Conservation (phyloP, 2,113 vertebrate genomes). For the Pterocles orientalis region DNA sequence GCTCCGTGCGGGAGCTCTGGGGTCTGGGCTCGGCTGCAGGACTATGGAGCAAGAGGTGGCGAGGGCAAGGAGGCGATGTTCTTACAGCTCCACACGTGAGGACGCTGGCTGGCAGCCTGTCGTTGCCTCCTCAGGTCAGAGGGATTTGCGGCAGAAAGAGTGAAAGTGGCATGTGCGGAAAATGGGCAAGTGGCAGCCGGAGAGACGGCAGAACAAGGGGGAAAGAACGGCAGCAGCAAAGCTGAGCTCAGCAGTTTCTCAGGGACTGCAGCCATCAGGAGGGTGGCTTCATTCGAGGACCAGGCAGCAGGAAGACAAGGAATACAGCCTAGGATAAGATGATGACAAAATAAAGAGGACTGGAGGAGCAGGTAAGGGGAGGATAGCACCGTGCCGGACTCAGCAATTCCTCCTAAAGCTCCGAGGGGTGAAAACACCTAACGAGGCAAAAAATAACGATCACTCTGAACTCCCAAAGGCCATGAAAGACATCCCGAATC, state of each 20-base stretch:
- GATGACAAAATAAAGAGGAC: background rate
- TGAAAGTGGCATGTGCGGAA: background rate
- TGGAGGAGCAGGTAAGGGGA: background rate
- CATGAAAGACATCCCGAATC: background rate
- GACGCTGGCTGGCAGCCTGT: background rate
- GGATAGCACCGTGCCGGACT: background rate
- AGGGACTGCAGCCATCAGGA: background rate
- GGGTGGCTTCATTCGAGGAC: background rate
- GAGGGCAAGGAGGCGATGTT: background rate
- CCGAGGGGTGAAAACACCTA: background rate
- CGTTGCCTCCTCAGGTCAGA: background rate
- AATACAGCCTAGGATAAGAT: background rate
- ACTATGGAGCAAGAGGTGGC: background rate
- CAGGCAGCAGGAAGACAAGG: background rate
- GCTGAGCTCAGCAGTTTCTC: background rate
- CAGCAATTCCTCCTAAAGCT: background rate
- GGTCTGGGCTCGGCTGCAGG: background rate
- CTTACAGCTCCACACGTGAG: background rate
- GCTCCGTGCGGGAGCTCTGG: background rate
- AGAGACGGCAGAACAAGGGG: background rate
- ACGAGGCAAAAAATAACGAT: background rate
- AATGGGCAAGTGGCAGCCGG: background rate
- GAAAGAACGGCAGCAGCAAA: background rate
- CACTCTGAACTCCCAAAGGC: background rate
- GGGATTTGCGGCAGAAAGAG: background rate